Evolutionary conservation across 2,113 vertebrate species (phyloP).

Genomic region (Triplophysa siluroides): DNA sequence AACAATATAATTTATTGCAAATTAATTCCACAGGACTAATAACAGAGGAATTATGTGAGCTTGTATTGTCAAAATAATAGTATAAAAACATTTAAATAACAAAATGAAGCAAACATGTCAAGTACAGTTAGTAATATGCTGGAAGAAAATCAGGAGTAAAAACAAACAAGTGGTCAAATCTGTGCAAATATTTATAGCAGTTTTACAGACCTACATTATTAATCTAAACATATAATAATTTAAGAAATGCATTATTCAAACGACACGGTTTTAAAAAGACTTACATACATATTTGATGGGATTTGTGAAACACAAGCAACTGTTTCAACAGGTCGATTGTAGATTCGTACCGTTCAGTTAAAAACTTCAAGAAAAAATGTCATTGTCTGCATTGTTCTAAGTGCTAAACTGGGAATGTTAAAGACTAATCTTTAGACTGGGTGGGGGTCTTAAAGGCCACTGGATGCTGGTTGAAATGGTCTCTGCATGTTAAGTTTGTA

Average conservation of each 20-base stretch:
- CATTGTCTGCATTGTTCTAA: slow-evolving; percentile 17
- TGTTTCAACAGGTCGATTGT: background rate
- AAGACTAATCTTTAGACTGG: background rate
- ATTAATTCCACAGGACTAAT: slow-evolving; percentile 63
- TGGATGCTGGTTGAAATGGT: slow-evolving; percentile 1
- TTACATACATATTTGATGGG: background rate
- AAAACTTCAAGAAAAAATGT: slow-evolving; percentile 11
- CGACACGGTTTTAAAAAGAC: slow-evolving; percentile 10
- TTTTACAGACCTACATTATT: slow-evolving; percentile 38
- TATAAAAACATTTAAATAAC: slow-evolving; percentile 66
- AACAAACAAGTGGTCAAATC: background rate
- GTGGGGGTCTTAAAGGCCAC: slow-evolving; percentile 31
- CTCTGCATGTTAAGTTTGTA: background rate
- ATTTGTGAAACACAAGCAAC: slow-evolving; percentile 14
- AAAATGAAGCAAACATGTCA: slow-evolving; percentile 56
- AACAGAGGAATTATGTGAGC: slow-evolving; percentile 48
- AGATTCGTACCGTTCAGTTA: slow-evolving; percentile 7
- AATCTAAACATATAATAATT: slow-evolving; percentile 38
- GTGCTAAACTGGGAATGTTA: slow-evolving; percentile 26
- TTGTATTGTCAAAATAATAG: slow-evolving; percentile 57
- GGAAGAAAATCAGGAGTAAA: background rate
- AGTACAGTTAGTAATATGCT: slow-evolving; percentile 54
- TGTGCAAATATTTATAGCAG: slow-evolving; percentile 43
- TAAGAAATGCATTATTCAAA: slow-evolving; percentile 35
- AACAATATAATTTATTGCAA: slow-evolving; percentile 73